phyloP scores from a whole-genome alignment of 1,140 invertebrate genomes.

The Drosophila ogumai region DNA sequence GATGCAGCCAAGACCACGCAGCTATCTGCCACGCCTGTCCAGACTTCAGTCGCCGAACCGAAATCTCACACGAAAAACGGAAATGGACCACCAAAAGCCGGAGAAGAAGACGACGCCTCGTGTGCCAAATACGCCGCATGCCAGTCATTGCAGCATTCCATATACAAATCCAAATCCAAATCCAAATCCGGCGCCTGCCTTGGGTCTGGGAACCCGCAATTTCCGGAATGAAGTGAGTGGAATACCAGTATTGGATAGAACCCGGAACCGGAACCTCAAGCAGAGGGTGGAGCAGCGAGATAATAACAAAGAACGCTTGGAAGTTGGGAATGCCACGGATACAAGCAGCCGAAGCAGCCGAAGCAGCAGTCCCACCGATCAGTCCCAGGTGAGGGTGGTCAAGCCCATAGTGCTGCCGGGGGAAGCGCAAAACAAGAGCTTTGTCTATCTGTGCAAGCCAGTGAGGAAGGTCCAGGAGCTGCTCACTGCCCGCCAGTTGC shows the following conservation, averaged over 20 bases:
- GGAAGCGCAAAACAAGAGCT: slow-evolving; percentile 60
- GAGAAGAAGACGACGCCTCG: neutral
- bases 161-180: too few species aligned
- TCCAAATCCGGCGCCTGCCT: too few species aligned
- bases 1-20: neutral
- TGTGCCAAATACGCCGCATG: slow-evolving; percentile 12
- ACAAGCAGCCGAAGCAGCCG: slow-evolving; percentile 16
- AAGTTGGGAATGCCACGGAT: neutral
- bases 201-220: neutral
- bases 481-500: slow-evolving; percentile 39
- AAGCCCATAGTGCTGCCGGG: slow-evolving; percentile 37
- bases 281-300: neutral
- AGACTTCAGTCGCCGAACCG: slow-evolving; percentile 9
- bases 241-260: neutral
- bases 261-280: neutral
- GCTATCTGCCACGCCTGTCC: slow-evolving; percentile 50
- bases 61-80: neutral
- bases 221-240: neutral
- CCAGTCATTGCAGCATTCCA: slow-evolving; percentile 15
- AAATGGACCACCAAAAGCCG: neutral
- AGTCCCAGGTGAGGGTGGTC: slow-evolving; percentile 27
- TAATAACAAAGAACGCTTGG: neutral
- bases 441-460: slow-evolving; percentile 67
- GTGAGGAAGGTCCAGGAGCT: slow-evolving; percentile 55
- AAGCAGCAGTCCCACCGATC: slow-evolving; percentile 26